Conservation (phyloP, 2,888 invertebrate species). For the Allophyes oxyacanthae region DNA sequence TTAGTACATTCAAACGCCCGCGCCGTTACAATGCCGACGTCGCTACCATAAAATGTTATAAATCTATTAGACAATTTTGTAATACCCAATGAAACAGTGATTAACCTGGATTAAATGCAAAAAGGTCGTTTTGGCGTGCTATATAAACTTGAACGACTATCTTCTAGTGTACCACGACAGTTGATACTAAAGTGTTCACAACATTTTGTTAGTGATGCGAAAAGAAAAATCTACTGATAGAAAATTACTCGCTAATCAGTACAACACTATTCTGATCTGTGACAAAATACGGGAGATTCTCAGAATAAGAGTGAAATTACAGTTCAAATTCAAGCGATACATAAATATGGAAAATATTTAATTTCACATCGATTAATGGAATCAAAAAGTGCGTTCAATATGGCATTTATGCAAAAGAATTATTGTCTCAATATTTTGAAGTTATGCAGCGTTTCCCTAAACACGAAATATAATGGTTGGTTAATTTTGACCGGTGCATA, state of each 20-base stretch:
- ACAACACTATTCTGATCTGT: conserved; percentile 69
- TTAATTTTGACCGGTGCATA: conserved; percentile 46
- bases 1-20: conserved; percentile 68
- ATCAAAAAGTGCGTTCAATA: conserved; percentile 44
- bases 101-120: conserved; percentile 75
- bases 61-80: conserved; percentile 63
- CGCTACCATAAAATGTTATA: conserved; percentile 65
- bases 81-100: conserved; percentile 71
- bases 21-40: conserved; percentile 56
- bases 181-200: conserved; percentile 62
- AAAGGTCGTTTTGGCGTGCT: conserved; percentile 77
- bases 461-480: conserved; percentile 61
- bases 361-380: conserved; percentile 40
- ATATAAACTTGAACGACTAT: conserved; percentile 71
- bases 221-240: conserved; percentile 65
- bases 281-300: conserved; percentile 53
- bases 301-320: conserved; percentile 46
- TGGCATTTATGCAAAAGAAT: conserved; percentile 44
- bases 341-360: conserved; percentile 39
- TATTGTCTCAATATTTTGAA: conserved; percentile 74
- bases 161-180: conserved; percentile 63
- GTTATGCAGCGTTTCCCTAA: conserved; percentile 59
- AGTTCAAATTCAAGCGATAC: conserved; percentile 53
- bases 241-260: conserved; percentile 78
- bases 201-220: conserved; percentile 55